phyloP scores from a whole-genome alignment of 2,888 invertebrate genomes.

The Lobophora halterata region DNA sequence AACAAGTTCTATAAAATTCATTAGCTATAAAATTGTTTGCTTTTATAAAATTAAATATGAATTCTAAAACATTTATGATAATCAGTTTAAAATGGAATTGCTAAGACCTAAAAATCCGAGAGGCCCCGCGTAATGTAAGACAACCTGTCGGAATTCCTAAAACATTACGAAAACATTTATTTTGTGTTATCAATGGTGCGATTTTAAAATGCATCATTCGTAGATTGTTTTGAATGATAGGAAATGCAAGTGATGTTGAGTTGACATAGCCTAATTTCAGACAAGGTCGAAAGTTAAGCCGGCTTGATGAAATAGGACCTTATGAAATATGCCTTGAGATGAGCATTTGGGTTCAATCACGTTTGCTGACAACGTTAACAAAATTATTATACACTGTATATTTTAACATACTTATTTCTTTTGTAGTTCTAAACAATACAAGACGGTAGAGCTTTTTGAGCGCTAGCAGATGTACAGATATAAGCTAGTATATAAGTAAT shows the following conservation, averaged over 20 bases:
- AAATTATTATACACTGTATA: conserved; percentile 8
- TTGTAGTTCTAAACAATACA: too few species aligned
- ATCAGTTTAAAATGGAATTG: conserved; percentile 26
- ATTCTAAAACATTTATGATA: conserved; percentile 5
- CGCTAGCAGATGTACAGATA: too few species aligned
- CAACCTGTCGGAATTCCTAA: conserved; percentile 44
- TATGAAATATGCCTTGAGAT: conserved; percentile 3
- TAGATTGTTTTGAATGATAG: not conserved
- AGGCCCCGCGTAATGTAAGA: conserved; percentile 43
- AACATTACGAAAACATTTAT: conserved; percentile 40
- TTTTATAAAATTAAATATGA: conserved; percentile 9
- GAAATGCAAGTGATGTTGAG: conserved; percentile 1
- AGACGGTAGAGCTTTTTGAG: too few species aligned
- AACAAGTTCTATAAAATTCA: conserved; percentile 11
- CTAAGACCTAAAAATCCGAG: conserved; percentile 39
- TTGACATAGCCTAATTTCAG: conserved; percentile 1
- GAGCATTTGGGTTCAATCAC: conserved; percentile 13
- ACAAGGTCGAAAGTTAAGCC: conserved; percentile 9
- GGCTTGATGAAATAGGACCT: conserved; percentile 1
- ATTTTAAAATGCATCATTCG: not conserved
- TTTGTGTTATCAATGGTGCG: conserved; percentile 8
- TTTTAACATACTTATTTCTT: too few species aligned
- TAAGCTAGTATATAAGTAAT: too few species aligned
- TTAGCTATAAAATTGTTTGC: conserved; percentile 12
- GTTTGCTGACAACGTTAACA: conserved; percentile 10